Evolutionary conservation across 2,888 invertebrate genomes (phyloP).

Genomic region (Nemapogon koenigi): DNA sequence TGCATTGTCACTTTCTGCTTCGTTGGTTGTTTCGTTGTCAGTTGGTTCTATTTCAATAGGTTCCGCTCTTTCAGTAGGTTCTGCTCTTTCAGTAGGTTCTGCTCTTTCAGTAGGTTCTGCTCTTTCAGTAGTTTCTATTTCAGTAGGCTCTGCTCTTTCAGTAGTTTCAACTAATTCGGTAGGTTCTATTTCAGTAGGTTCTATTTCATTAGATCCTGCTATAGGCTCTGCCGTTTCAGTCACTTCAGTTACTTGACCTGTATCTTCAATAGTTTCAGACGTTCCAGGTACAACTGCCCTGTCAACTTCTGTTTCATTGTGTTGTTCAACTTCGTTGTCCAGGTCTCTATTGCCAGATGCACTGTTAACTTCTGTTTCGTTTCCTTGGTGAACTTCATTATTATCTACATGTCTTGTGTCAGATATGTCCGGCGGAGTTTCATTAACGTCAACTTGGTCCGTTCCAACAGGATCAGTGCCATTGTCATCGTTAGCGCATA

Average conservation of each 20-base stretch:
- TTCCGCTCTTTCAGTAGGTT: background rate
- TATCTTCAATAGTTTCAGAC: too few relatives aligned
- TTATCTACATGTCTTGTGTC: background rate
- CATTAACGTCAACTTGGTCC: constrained; percentile 15
- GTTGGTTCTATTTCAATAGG: background rate
- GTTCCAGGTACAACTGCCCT: too few relatives aligned
- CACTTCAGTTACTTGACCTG: too few relatives aligned
- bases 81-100: background rate
- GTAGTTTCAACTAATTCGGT: constrained; percentile 8
- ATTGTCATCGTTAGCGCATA: constrained; percentile 38
- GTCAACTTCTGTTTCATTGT: too few relatives aligned
- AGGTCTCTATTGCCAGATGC: background rate
- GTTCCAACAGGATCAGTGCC: constrained; percentile 6
- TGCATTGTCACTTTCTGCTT: background rate
- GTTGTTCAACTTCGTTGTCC: background rate
- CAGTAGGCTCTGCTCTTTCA: background rate
- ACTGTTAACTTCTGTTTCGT: background rate
- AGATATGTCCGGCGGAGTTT: background rate
- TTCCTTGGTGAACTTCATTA: background rate
- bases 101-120: background rate
- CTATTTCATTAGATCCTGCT: too few relatives aligned
- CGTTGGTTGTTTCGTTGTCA: background rate
- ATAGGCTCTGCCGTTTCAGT: too few relatives aligned
- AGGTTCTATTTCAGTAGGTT: background rate
- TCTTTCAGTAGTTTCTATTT: background rate